These are phyloP conservation scores for Climacteris rufus DNA, from an alignment of 2,113 vertebrate species.

Conservation along the genomic window DNA sequence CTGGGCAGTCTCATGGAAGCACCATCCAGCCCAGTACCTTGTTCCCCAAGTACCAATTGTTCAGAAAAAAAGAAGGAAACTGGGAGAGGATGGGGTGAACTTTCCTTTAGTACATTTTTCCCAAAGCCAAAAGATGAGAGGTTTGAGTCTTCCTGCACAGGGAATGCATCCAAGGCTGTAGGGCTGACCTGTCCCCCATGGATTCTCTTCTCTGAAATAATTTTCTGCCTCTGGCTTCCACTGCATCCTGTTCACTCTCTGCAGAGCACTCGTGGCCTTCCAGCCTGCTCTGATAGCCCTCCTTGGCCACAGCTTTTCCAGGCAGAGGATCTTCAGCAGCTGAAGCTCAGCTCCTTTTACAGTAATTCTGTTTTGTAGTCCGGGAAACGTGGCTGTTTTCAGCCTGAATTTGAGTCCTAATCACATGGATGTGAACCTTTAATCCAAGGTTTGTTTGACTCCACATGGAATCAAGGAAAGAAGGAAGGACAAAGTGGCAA, in stretches of 20 bases:
- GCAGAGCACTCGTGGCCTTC: background rate
- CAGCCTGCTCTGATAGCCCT: background rate
- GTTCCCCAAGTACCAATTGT: background rate
- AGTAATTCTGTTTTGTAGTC: background rate
- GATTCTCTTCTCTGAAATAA: background rate
- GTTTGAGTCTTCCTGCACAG: background rate
- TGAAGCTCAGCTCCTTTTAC: background rate
- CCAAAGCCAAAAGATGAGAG: background rate
- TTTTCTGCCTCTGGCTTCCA: slow-evolving; percentile 20
- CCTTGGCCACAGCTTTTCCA: background rate
- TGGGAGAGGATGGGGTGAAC: background rate
- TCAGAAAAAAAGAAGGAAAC: background rate
- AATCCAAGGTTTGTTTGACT: background rate
- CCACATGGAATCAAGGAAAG: background rate
- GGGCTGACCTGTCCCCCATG: background rate
- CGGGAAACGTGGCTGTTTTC: background rate
- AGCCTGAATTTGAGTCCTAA: background rate
- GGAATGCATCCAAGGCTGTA: background rate
- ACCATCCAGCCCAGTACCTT: background rate
- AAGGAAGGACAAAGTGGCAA: background rate
- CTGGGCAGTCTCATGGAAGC: background rate
- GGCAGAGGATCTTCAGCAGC: background rate
- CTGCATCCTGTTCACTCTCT: slow-evolving; percentile 35
- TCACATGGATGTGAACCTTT: background rate
- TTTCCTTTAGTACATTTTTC: background rate